Conservation (phyloP, 1,140 invertebrate genomes). For the Drosophila kohkoa region DNA sequence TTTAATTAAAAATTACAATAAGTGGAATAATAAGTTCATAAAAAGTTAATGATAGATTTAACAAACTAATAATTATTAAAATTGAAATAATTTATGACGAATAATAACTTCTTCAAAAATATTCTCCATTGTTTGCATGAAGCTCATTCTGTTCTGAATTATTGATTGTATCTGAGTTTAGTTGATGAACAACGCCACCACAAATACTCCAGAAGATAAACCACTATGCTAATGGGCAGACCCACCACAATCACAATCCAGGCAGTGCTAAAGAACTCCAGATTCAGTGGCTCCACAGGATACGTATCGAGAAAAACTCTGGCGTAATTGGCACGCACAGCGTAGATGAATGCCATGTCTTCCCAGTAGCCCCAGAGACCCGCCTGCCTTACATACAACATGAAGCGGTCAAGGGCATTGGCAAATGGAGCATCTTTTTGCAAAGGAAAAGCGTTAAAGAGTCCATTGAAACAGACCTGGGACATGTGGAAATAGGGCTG, state of each 20-base stretch:
- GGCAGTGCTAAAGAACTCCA: constrained; percentile 68
- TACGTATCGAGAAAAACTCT: constrained; percentile 65
- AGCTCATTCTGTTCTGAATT: neutral
- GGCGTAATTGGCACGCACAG: constrained; percentile 50
- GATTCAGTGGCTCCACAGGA: constrained; percentile 65
- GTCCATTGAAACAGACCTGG: constrained; percentile 64
- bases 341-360: constrained; percentile 60
- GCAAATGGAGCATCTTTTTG: constrained; percentile 47
- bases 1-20: too few relatives aligned
- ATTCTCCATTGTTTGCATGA: too few relatives aligned
- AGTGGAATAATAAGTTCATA: too few relatives aligned
- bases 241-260: constrained; percentile 69
- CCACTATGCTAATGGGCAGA: constrained; percentile 44
- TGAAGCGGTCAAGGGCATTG: constrained; percentile 37
- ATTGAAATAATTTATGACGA: too few relatives aligned
- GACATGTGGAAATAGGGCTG: constrained; percentile 69
- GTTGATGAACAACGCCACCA: constrained; percentile 15
- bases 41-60: too few relatives aligned
- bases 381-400: constrained; percentile 52
- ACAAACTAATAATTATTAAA: too few relatives aligned
- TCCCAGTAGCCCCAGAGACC: constrained; percentile 67
- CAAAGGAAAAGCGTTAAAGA: constrained; percentile 57
- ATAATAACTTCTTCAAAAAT: too few relatives aligned
- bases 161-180: neutral
- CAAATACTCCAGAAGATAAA: constrained; percentile 44